A percentile compares a stretch with the other conserved stretches of the same genome.
Evolutionary conservation across 2,888 invertebrate genomes (phyloP).

Genomic region (Nomada fabriciana): DNA sequence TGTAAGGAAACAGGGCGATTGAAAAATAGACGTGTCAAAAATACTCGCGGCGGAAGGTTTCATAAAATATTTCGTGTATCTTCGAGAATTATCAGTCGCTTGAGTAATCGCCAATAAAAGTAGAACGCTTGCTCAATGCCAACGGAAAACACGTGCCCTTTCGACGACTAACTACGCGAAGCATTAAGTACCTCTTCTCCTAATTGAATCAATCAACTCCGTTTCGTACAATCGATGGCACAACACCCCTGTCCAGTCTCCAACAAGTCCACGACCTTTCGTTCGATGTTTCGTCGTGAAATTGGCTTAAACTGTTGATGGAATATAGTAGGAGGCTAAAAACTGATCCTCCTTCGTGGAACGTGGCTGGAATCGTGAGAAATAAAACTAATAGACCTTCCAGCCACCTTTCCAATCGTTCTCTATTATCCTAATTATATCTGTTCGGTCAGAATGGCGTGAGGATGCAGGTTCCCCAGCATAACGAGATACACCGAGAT

Average conservation of each 20-base stretch:
- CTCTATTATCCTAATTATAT: constrained; percentile 47
- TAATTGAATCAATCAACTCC: constrained; percentile 7
- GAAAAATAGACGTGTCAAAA: too few species aligned
- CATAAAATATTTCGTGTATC: not conserved
- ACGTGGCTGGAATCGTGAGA: constrained; percentile 11
- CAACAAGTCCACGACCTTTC: not conserved
- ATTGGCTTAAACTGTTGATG: not conserved
- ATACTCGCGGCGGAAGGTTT: too few species aligned
- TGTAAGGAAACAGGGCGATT: too few species aligned
- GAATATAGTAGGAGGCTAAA: not conserved
- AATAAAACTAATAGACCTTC: constrained; percentile 4
- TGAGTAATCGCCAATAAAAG: constrained; percentile 17
- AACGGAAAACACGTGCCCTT: constrained; percentile 5
- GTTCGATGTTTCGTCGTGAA: constrained; percentile 1
- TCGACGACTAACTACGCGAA: not conserved
- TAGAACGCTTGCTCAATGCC: constrained; percentile 16
- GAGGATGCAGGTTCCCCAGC: constrained; percentile 3
- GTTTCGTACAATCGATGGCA: constrained; percentile 14
- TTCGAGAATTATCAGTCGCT: constrained; percentile 14
- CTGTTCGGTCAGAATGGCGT: constrained; percentile 3
- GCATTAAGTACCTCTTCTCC: constrained; percentile 5
- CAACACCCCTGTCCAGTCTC: not conserved
- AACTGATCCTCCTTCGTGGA: constrained; percentile 1
- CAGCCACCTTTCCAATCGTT: constrained; percentile 21
- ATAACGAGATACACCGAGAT: constrained; percentile 1